Evolutionary conservation across 2,113 vertebrate genomes (phyloP).

Genomic region (Ceratotherium simum): DNA sequence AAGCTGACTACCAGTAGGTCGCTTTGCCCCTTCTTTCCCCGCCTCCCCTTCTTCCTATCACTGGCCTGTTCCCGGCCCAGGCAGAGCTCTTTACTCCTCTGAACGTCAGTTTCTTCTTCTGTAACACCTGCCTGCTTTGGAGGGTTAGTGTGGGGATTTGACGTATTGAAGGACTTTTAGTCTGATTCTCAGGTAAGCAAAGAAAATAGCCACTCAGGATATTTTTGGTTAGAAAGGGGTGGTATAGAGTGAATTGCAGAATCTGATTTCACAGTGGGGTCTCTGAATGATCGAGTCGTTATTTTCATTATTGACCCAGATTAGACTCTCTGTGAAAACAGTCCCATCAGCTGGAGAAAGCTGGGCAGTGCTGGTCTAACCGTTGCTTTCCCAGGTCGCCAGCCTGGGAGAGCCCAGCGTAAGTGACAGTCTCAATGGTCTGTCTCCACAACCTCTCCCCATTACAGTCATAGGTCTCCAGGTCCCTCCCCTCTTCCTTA

Average conservation of each 20-base stretch:
- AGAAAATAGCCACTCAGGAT: neutral
- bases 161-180: fast-evolving
- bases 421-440: neutral
- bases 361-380: neutral
- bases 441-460: neutral
- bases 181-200: neutral
- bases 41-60: fast-evolving
- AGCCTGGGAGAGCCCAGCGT: neutral
- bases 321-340: neutral
- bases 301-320: no score
- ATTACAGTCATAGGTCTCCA: neutral
- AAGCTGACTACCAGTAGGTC: constrained; percentile 90
- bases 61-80: neutral
- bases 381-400: neutral
- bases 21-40: no score
- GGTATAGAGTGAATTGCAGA: neutral
- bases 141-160: neutral
- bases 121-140: neutral
- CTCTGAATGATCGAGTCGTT: neutral
- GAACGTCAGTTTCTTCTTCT: neutral
- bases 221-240: neutral
- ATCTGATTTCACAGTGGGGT: neutral
- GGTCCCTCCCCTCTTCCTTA: neutral
- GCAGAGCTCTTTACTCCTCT: neutral
- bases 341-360: neutral